phyloP scores from a whole-genome alignment of 2,113 vertebrate genomes.

The Camarhynchus parvulus region DNA sequence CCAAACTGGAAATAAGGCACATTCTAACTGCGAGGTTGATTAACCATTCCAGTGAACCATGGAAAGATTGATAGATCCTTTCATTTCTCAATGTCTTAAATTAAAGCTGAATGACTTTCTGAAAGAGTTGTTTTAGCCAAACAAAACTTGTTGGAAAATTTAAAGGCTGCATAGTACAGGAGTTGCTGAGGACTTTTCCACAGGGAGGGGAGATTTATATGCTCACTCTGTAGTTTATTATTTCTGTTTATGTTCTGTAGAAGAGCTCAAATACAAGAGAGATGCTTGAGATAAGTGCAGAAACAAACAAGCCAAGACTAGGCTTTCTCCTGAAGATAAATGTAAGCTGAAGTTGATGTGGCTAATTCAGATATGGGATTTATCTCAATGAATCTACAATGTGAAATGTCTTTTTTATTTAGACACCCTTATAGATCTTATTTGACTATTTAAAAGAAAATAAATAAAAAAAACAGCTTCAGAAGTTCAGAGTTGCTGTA shows the following conservation, averaged over 20 bases:
- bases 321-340: constrained; percentile 10
- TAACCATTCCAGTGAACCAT: constrained; percentile 40
- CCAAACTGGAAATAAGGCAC: constrained; percentile 52
- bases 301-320: constrained; percentile 15
- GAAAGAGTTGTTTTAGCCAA: constrained; percentile 16
- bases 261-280: background rate
- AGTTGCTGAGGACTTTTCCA: background rate
- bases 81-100: constrained; percentile 32
- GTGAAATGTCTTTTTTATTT: background rate
- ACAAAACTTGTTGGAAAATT: constrained; percentile 37
- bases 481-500: constrained; percentile 1
- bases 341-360: background rate
- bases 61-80: constrained; percentile 32
- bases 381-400: background rate
- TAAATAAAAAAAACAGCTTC: background rate
- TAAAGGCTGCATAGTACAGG: background rate
- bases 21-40: constrained; percentile 26
- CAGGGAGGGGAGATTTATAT: background rate
- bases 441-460: background rate
- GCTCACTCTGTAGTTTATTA: background rate
- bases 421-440: background rate
- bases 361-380: background rate
- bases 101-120: constrained; percentile 20
- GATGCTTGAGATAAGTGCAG: constrained; percentile 21
- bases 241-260: constrained; percentile 16